Base-by-base conservation (phyloP, 2,888 invertebrate genomes). In the Rotaria magnacalcarata region DNA sequence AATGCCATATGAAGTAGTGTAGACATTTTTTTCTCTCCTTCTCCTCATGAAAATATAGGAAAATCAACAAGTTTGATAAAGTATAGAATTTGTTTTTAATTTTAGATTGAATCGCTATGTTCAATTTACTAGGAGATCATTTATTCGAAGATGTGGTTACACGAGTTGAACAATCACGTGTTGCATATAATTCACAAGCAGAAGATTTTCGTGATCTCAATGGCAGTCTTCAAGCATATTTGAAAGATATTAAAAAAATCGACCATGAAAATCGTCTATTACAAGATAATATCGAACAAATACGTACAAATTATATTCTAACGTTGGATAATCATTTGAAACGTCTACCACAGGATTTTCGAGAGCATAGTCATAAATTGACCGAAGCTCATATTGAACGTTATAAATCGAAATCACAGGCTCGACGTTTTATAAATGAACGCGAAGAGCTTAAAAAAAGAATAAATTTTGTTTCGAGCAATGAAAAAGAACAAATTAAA, bases 401-500 rank as follows among this genome's bases (percentile, higher is more conserved):
- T 47, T 80, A 80, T n/a, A 43, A 47, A 47, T 47, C 43, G 0
- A 80, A 80, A 80, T 24, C 80, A 24, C 24, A n/a, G 24, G 80
- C 80, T 10, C 24, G 19, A 47, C 80, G 80, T 80, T 80, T 80
- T 11, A 43, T 47, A 0, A 80, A 47, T 43, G 47, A 80, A 80
- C 43, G 47, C 11, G 80, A 80, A 47, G 80, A 80, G 24, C 24
- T 80, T 10, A 80, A 80, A n/a, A 43, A 80, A 80, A 10, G 80
- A n/a, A 80, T 80, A n/a, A 7, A n/a, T n/a, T 80, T 80, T 80
- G 24, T 80, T 8, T 21, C 14, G 24, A 24, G 47, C 19, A 80
- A 80, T 80, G 80, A 80, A 43, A 80, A 80, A 80, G 80, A 80
- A 14, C 80, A 80, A 14, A 0, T n/a, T n/a, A 80, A 80, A 80